Evolutionary conservation across 2,797 vertebrate genomes (phyloP), one percentile per base, ranked within the genome.

Genomic region (Denticeps clupeoides): DNA sequence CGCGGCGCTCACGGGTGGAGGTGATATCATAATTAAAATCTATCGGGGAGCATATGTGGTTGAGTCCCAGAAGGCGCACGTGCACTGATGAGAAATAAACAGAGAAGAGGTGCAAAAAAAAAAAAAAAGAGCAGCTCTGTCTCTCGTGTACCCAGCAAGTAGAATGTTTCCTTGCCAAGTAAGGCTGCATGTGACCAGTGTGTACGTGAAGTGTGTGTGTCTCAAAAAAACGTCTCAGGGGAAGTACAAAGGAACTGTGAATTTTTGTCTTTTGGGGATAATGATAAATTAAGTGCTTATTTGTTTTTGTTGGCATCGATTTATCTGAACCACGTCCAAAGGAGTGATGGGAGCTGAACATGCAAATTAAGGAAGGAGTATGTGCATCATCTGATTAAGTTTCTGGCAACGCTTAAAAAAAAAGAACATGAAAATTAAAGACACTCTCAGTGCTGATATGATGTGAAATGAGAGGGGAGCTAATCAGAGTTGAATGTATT

Each of bases 1-100:
- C 29, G 31, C 29, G 6, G 13, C 16, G 15, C 7, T 71, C 71
- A 68, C 70, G 71, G 65, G 63, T 62, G 66, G 71, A 73, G 64
- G 72, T 69, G 75, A 73, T 77, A 81, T 80, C 76, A 73, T 82
- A 82, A 83, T 84, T 83, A 81, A 82, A 82, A 79, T 77, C 73
- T 79, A 71, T 81, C 77, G 75, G 75, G 69, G 71, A 77, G 72
- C 75, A 70, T 73, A 82, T 81, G 76, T 73, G 69, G 48, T 69
- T 60, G 41, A 21, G 29, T 63, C 65, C 67, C 63, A 38, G 46
- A 63, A 62, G 65, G 49, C 49, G 56, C 11, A 21, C 56, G 44
- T 76, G 76, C 72, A 70, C 69, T 51, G 67, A 65, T 41, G 65
- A 68, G 75, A 56, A 69, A 58, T 41, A 63, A 58, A 67, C 58